Conservation (phyloP, 92 coral and sea anemone species). For the Zoanthus sansibaricus region DNA sequence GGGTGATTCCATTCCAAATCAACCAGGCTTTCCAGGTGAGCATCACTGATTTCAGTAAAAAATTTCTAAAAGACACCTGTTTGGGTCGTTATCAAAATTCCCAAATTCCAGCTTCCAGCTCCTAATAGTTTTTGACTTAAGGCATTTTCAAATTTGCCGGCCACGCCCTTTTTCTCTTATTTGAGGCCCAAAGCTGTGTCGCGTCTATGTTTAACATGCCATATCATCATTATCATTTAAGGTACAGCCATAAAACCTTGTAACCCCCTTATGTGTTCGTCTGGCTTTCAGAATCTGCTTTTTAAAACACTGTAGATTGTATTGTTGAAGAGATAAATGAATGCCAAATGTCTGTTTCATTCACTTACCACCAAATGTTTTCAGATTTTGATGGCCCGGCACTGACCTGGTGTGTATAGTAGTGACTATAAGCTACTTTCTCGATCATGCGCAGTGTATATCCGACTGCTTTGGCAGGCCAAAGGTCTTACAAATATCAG, state of each 20-base stretch:
- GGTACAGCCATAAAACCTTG: conserved; percentile 34
- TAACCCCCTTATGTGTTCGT: conserved; percentile 26
- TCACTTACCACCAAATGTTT: conserved; percentile 29
- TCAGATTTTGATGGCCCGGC: conserved; percentile 33
- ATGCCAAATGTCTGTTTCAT: conserved; percentile 46
- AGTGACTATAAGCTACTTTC: not conserved
- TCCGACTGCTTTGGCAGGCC: no score
- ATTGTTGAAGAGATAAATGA: conserved; percentile 31
- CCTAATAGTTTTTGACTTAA: no score
- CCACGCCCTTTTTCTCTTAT: not conserved
- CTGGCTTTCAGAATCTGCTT: conserved; percentile 29
- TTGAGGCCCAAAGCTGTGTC: conserved; percentile 27
- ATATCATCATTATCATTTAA: conserved; percentile 23
- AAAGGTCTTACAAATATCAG: no score
- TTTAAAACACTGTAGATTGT: conserved; percentile 32
- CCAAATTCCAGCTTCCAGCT: no score
- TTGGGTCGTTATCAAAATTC: no score
- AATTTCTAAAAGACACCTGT: no score
- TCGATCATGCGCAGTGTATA: no score
- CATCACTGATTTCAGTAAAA: no score
- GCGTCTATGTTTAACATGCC: conserved; percentile 15
- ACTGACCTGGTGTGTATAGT: conserved; percentile 27
- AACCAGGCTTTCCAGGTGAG: no score
- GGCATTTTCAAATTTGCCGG: no score
- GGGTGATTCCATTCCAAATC: not conserved